phyloP scores from a whole-genome alignment of 2,797 vertebrate genomes.

The Melopsittacus undulatus region DNA sequence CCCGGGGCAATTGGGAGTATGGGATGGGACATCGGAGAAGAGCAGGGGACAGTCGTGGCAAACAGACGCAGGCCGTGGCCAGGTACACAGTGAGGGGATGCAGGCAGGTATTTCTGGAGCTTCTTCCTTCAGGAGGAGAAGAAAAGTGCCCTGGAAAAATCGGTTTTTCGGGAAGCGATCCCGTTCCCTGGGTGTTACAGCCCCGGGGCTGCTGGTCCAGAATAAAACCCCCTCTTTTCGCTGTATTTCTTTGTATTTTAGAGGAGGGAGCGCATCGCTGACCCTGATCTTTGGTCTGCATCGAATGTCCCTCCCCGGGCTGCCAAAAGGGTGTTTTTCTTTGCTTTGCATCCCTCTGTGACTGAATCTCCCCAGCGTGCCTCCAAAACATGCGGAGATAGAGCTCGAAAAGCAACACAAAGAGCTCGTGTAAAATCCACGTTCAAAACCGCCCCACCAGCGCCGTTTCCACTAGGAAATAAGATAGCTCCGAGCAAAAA shows the following conservation, averaged over 20 bases:
- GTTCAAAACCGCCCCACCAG: neutral
- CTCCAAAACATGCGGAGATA: neutral
- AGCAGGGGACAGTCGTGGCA: neutral
- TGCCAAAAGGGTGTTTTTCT: accelerated
- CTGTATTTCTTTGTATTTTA: neutral
- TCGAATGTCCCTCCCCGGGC: neutral
- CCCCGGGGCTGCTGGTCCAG: neutral
- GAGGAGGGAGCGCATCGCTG: neutral
- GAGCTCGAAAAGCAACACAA: neutral
- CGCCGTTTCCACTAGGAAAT: neutral
- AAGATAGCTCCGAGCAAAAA: neutral
- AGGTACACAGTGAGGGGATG: neutral
- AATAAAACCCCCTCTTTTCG: neutral
- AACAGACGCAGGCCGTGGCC: neutral
- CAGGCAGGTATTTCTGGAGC: neutral
- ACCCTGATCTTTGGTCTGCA: neutral
- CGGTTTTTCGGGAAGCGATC: neutral
- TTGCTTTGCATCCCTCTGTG: neutral
- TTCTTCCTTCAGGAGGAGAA: neutral
- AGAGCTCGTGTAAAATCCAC: neutral
- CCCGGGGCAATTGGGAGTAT: neutral
- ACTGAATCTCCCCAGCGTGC: neutral
- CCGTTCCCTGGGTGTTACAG: neutral
- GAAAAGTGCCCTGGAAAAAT: neutral
- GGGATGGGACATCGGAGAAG: neutral